Conservation (phyloP, 2,113 vertebrate species). For the Greenwoodochromis staneri region DNA sequence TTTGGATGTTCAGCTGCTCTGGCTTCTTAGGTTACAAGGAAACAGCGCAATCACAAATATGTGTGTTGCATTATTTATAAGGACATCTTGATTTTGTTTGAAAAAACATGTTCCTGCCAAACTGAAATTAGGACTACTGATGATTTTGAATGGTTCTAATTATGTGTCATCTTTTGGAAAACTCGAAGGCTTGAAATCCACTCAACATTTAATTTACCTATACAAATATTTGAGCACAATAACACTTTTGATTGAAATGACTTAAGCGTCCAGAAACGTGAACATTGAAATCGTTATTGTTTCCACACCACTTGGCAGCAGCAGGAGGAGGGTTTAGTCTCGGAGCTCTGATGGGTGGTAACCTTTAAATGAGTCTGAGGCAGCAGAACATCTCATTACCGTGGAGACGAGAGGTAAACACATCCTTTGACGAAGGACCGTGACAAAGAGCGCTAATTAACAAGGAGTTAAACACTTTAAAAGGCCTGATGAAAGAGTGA, state of each 20-base stretch:
- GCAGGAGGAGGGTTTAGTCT: not conserved
- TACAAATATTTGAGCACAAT: not conserved
- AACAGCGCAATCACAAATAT: not conserved
- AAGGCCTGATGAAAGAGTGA: not conserved
- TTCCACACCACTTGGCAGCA: not conserved
- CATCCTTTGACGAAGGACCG: conserved; percentile 17
- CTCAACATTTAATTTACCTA: not conserved
- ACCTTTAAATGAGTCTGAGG: conserved; percentile 39
- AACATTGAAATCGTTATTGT: not conserved
- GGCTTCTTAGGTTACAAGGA: not conserved
- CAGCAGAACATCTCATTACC: conserved; percentile 50
- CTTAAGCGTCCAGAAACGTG: not conserved
- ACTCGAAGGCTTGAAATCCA: not conserved
- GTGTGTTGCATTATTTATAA: not conserved
- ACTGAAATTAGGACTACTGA: not conserved
- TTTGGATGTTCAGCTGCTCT: not conserved
- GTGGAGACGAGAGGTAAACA: conserved; percentile 44
- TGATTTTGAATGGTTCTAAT: not conserved
- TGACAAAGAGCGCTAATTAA: conserved; percentile 48
- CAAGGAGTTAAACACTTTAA: conserved; percentile 38
- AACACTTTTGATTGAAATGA: not conserved
- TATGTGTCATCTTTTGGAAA: not conserved
- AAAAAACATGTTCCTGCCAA: not conserved
- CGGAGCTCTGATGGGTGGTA: conserved; percentile 12
- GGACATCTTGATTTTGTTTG: not conserved